A percentile compares a stretch with the other conserved stretches of the same genome.
Evolutionary conservation across 2,888 invertebrate species (phyloP).

Genomic region (Chrysolina oricalcia): DNA sequence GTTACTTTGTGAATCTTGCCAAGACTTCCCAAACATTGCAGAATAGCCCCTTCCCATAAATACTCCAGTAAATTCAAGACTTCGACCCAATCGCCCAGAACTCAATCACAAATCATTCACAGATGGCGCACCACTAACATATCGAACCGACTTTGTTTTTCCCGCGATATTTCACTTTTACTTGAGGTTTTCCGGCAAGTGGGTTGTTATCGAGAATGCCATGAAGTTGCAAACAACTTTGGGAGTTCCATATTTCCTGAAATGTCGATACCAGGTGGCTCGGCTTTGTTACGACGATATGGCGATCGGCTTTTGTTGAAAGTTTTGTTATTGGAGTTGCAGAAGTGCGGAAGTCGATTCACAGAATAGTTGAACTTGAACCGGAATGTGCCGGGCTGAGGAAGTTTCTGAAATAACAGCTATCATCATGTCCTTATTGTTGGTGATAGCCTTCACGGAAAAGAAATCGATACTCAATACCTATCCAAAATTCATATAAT

Average conservation of each 20-base stretch:
- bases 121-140: conserved; percentile 49
- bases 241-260: conserved; percentile 50
- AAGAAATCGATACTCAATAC: background rate
- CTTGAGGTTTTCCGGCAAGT: conserved; percentile 34
- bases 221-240: conserved; percentile 53
- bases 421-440: background rate
- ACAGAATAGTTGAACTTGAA: conserved; percentile 17
- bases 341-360: conserved; percentile 26
- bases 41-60: background rate
- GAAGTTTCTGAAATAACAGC: background rate
- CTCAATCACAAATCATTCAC: conserved; percentile 53
- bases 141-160: conserved; percentile 47
- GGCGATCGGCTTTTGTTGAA: conserved; percentile 23
- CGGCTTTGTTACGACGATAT: conserved; percentile 20
- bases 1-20: too few species aligned
- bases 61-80: background rate
- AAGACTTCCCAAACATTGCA: conserved; percentile 4
- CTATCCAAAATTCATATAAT: too few species aligned
- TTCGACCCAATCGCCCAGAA: background rate
- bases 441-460: background rate
- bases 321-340: conserved; percentile 31
- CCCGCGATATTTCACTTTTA: conserved; percentile 41
- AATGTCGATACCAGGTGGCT: conserved; percentile 51
- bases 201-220: conserved; percentile 45
- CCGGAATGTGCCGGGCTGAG: background rate